Percentiles rank a stretch among this genome's conserved stretches.
phyloP scores from a whole-genome alignment of 2,113 vertebrate genomes.

The Psammodynastes pulverulentus region DNA sequence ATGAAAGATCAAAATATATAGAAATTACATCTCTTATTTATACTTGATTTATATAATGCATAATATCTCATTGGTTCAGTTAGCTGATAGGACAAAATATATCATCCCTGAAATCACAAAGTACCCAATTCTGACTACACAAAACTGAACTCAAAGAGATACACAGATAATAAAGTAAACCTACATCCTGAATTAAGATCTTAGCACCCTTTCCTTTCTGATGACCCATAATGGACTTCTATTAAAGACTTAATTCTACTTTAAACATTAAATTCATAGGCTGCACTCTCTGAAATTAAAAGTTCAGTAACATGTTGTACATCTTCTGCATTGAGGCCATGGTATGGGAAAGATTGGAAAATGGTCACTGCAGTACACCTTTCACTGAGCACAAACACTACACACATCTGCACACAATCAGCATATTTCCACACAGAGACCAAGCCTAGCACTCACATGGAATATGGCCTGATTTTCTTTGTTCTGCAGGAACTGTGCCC shows the following conservation, averaged over 20 bases:
- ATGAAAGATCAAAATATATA: neutral
- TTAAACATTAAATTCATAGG: neutral
- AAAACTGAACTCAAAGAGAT: neutral
- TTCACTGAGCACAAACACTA: neutral
- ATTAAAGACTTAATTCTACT: neutral
- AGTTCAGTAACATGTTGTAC: neutral
- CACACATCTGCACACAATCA: neutral
- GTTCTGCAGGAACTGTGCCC: conserved; percentile 77
- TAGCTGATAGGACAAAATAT: neutral
- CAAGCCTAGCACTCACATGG: conserved; percentile 23
- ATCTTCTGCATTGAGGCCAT: neutral
- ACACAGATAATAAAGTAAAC: neutral
- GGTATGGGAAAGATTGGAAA: neutral
- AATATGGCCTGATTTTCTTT: conserved; percentile 63
- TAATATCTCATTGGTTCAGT: neutral
- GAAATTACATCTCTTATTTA: neutral
- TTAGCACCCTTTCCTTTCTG: neutral
- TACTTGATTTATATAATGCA: neutral
- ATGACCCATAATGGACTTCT: neutral
- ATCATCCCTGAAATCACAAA: neutral
- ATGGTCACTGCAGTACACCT: neutral
- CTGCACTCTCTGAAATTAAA: neutral
- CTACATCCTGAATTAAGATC: neutral
- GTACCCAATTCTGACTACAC: neutral
- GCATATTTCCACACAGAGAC: neutral